Conservation (phyloP, 1,140 invertebrate genomes). For the Drosophila ironensis region DNA sequence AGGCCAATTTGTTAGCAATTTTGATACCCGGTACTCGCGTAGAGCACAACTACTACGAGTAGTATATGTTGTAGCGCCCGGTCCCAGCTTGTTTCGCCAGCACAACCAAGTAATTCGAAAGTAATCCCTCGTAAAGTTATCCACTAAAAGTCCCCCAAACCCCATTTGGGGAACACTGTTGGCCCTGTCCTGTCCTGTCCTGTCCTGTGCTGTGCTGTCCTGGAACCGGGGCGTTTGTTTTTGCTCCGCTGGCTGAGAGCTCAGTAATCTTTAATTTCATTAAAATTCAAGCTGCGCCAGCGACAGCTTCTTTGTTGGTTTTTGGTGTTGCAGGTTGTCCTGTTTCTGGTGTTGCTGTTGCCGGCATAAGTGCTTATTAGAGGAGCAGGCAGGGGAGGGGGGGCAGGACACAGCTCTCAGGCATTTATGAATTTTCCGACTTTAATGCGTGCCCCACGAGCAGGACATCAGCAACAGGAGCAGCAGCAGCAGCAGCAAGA, state of each 20-base stretch:
- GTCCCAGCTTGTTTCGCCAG: too few species aligned
- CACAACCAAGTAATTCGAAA: background rate
- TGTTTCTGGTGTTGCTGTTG: constrained; percentile 17
- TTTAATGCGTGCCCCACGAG: constrained; percentile 56
- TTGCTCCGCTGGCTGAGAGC: constrained; percentile 48
- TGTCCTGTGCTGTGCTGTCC: background rate
- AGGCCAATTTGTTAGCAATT: background rate
- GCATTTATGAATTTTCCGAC: constrained; percentile 75
- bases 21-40: too few species aligned
- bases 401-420: constrained; percentile 45
- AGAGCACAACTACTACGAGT: too few species aligned
- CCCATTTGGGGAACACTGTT: too few species aligned
- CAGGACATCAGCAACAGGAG: background rate
- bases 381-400: constrained; percentile 22
- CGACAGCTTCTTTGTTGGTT: constrained; percentile 30
- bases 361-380: constrained; percentile 63
- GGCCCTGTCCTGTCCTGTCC: too few species aligned
- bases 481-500: background rate
- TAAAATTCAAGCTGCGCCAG: constrained; percentile 61
- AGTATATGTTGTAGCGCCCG: too few species aligned
- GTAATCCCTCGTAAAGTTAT: background rate
- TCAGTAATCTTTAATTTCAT: constrained; percentile 77
- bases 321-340: constrained; percentile 5
- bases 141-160: background rate
- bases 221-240: constrained; percentile 6